Evolutionary conservation across 2,797 vertebrate species (phyloP).

Genomic region (Bradypus variegatus): DNA sequence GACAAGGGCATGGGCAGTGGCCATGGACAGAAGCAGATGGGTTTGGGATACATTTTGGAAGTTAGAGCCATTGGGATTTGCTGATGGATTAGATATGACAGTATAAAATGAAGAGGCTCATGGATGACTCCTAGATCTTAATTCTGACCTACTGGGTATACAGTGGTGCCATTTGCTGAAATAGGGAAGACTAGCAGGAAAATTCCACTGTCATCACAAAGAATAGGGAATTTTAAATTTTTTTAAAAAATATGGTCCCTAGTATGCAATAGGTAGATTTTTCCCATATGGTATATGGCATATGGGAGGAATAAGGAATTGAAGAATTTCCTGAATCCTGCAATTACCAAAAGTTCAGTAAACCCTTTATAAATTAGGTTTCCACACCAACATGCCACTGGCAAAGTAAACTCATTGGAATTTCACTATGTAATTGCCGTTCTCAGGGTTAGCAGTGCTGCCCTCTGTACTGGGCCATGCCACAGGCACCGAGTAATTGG

Average conservation of each 20-base stretch:
- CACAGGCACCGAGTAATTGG: constrained; percentile 40
- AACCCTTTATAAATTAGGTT: neutral
- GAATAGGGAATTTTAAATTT: neutral
- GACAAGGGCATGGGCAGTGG: rapidly evolving
- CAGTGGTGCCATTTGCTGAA: neutral
- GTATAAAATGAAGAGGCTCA: too few relatives aligned
- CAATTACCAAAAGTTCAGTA: neutral
- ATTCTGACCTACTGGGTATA: neutral
- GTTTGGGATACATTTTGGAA: neutral
- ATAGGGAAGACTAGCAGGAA: neutral
- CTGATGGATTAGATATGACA: neutral
- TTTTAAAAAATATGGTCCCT: too few relatives aligned
- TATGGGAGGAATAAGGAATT: neutral
- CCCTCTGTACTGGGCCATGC: constrained; percentile 56
- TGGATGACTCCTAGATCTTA: too few relatives aligned
- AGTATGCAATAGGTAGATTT: too few relatives aligned
- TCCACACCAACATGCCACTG: neutral
- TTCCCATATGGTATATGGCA: too few relatives aligned
- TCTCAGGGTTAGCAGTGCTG: constrained; percentile 53
- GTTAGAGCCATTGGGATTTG: neutral
- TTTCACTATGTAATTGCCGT: constrained; percentile 42
- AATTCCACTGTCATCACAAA: neutral
- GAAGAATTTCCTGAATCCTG: neutral
- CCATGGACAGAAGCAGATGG: rapidly evolving
- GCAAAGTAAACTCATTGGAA: neutral